A percentile compares a stretch with the other conserved stretches of the same genome.
Conservation (phyloP, 2,113 vertebrate genomes). For the Osmerus mordax region DNA sequence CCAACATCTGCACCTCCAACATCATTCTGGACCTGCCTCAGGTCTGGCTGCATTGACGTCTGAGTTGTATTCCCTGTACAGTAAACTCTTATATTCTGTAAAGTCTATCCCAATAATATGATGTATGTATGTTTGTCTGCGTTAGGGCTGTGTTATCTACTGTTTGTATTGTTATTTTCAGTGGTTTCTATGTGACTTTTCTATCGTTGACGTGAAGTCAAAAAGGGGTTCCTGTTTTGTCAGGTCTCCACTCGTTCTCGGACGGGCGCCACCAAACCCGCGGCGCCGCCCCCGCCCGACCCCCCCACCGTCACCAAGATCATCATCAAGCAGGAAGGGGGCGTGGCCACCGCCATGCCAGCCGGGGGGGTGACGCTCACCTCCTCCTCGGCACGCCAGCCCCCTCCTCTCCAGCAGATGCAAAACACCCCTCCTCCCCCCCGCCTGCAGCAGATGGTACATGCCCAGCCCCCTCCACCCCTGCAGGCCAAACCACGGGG, state of each 20-base stretch:
- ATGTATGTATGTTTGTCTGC: too few relatives aligned
- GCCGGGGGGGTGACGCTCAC: slow-evolving; percentile 61
- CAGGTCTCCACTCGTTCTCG: slow-evolving; percentile 73
- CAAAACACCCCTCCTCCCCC: slow-evolving; percentile 74
- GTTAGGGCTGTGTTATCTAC: too few relatives aligned
- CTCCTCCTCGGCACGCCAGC: slow-evolving; percentile 74
- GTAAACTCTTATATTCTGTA: too few relatives aligned
- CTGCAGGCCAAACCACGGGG: slow-evolving; percentile 73
- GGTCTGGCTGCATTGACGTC: not conserved
- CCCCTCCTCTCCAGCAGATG: slow-evolving; percentile 83
- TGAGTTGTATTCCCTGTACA: too few relatives aligned
- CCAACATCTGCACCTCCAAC: slow-evolving; percentile 79
- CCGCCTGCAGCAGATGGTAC: slow-evolving; percentile 74
- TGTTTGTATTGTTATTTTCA: too few relatives aligned
- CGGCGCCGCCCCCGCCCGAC: slow-evolving; percentile 42
- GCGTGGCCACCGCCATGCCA: slow-evolving; percentile 75
- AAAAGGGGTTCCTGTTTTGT: not conserved
- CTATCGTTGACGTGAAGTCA: too few relatives aligned
- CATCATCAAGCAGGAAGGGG: slow-evolving; percentile 79
- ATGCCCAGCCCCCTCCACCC: slow-evolving; percentile 66
- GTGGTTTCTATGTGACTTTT: too few relatives aligned
- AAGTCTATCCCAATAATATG: too few relatives aligned
- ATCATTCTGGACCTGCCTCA: slow-evolving; percentile 73
- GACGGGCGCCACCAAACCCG: slow-evolving; percentile 66
- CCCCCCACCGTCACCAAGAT: slow-evolving; percentile 78